A percentile compares a stretch with the other conserved stretches of the same genome.
These are phyloP conservation scores for Platycnemis pennipes DNA, from an alignment of 2,888 invertebrate species.

Conservation along the genomic window DNA sequence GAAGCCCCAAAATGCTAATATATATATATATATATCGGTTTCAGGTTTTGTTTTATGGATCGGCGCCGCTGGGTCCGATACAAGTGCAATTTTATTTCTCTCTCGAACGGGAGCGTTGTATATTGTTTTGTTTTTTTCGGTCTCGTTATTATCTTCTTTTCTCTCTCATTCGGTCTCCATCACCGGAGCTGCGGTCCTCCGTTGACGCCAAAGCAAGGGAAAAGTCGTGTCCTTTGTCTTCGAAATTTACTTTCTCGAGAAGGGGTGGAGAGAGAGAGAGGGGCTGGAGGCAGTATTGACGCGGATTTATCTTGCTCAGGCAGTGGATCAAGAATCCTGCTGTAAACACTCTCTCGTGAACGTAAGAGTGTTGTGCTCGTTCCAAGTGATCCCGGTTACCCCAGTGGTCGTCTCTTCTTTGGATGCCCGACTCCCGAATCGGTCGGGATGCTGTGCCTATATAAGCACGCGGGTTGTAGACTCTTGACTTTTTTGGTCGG, in stretches of 20 bases:
- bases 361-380: no score
- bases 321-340: no score
- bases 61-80: neutral
- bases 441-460: no score
- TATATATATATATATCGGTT: no score
- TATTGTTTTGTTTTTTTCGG: neutral
- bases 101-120: neutral
- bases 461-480: no score
- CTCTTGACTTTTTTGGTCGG: no score
- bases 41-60: slow-evolving; percentile 4
- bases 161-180: no score
- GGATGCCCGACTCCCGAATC: no score
- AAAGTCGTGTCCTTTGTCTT: neutral
- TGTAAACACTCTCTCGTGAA: no score
- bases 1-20: neutral
- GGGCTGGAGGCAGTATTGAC: neutral
- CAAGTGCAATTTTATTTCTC: slow-evolving; percentile 6
- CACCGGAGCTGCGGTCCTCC: neutral
- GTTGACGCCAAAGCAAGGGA: neutral
- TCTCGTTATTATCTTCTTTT: neutral
- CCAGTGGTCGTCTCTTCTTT: no score
- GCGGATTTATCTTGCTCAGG: no score
- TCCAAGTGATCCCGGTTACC: no score
- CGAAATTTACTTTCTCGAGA: neutral
- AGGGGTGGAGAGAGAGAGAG: neutral